Evolutionary conservation across 2,113 vertebrate genomes (phyloP).

Genomic region (Echinops telfairi): DNA sequence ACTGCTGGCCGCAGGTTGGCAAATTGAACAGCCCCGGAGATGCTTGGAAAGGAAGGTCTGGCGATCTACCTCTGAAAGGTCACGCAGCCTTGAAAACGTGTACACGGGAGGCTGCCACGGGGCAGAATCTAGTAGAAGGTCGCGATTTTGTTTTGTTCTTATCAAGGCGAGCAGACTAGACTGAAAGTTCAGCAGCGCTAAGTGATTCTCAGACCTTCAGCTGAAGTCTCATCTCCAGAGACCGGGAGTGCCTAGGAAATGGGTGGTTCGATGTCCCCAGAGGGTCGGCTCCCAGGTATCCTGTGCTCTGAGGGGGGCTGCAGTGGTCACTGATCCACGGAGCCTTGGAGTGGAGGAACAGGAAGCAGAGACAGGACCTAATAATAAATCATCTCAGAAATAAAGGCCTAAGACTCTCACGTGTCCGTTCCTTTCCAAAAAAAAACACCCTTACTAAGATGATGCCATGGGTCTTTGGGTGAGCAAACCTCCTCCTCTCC

Average conservation of each 20-base stretch:
- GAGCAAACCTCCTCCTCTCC: not conserved
- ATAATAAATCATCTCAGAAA: not conserved
- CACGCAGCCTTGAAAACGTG: not conserved
- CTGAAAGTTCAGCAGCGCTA: not conserved
- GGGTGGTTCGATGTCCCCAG: fast-evolving
- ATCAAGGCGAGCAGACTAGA: not conserved
- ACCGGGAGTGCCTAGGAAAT: not conserved
- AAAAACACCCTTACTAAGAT: not conserved
- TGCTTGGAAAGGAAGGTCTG: not conserved
- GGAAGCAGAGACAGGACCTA: not conserved
- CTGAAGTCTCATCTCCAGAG: not conserved
- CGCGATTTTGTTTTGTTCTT: not conserved
- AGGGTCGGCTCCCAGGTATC: not conserved
- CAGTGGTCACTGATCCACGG: not conserved
- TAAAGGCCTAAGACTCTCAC: not conserved
- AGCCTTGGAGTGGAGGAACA: not conserved
- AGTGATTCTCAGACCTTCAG: not conserved
- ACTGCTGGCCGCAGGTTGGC: not conserved
- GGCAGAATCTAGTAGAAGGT: not conserved
- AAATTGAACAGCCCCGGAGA: not conserved
- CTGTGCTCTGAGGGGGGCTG: not conserved
- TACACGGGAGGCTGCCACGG: not conserved
- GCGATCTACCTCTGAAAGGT: not conserved
- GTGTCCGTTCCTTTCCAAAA: not conserved
- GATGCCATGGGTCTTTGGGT: not conserved